Percentiles rank a stretch among this genome's conserved stretches.
phyloP scores from a whole-genome alignment of 1,140 invertebrate genomes.

The Sogatella furcifera region DNA sequence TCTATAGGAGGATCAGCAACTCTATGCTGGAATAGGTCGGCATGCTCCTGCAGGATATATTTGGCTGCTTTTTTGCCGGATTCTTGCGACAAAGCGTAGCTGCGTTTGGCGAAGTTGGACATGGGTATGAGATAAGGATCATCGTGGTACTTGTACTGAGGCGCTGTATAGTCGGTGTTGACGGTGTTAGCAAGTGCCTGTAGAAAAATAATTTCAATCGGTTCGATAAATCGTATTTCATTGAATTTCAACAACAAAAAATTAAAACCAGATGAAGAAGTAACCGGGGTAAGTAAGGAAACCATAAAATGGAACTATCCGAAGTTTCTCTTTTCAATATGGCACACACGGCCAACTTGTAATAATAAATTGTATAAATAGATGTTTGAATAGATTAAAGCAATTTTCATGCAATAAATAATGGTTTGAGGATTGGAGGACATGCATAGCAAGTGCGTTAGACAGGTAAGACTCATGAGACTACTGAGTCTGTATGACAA shows the following conservation, averaged over 20 bases:
- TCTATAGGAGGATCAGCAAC: conserved; percentile 54
- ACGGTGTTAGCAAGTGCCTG: conserved; percentile 66
- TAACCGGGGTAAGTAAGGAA: background rate
- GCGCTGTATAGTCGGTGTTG: conserved; percentile 59
- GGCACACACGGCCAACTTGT: background rate
- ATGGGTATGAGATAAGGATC: conserved; percentile 79
- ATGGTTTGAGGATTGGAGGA: too few relatives aligned
- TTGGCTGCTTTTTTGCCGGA: conserved; percentile 75
- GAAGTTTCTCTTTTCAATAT: background rate
- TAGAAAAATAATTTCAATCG: conserved; percentile 5
- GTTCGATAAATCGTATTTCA: background rate
- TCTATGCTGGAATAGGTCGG: conserved; percentile 58
- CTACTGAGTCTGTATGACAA: too few relatives aligned
- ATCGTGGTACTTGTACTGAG: conserved; percentile 81
- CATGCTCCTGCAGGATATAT: conserved; percentile 69
- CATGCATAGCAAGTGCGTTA: too few relatives aligned
- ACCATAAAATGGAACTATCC: background rate
- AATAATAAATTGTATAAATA: conserved; percentile 2
- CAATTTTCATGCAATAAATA: too few relatives aligned
- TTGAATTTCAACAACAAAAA: background rate
- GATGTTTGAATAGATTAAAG: too few relatives aligned
- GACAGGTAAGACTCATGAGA: too few relatives aligned
- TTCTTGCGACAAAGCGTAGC: conserved; percentile 69
- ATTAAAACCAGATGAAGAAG: background rate
- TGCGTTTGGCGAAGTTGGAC: conserved; percentile 58